These are phyloP conservation scores for Megatriorchis doriae DNA, from an alignment of 2,113 vertebrate genomes.

Conservation along the genomic window DNA sequence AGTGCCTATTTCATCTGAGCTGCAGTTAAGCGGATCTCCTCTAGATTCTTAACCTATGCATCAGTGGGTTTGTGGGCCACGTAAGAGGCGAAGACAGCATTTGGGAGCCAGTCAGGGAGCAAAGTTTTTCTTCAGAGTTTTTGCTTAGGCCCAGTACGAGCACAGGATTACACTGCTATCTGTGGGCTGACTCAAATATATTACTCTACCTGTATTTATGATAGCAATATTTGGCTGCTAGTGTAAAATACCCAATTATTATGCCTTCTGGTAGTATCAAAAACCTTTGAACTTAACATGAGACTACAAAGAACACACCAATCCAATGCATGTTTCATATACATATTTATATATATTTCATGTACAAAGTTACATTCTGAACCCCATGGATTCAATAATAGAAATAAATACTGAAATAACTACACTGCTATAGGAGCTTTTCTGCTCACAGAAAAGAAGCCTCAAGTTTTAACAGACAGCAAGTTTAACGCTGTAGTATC, in stretches of 20 bases:
- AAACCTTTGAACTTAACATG: neutral
- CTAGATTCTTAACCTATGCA: neutral
- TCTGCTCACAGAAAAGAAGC: constrained; percentile 76
- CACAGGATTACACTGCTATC: neutral
- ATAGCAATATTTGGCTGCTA: neutral
- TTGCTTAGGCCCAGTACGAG: neutral
- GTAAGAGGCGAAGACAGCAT: too few species aligned
- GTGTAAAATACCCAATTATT: neutral
- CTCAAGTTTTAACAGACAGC: constrained; percentile 77
- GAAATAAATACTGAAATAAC: constrained; percentile 99
- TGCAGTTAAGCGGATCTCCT: neutral
- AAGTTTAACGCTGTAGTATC: constrained; percentile 73
- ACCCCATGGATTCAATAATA: constrained; percentile 91
- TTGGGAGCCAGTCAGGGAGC: neutral
- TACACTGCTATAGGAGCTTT: constrained; percentile 80
- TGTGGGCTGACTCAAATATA: neutral
- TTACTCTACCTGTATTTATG: neutral
- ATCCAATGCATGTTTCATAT: constrained; percentile 80
- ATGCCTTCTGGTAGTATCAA: neutral
- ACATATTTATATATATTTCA: constrained; percentile 90
- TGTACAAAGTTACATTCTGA: constrained; percentile 99
- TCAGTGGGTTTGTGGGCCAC: accelerated
- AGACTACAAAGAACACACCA: constrained; percentile 69
- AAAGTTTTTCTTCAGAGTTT: neutral
- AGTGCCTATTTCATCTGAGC: neutral